A percentile compares a stretch with the other conserved stretches of the same genome.
Conservation (phyloP, 2,888 invertebrate species). For the Drosophila pegasa region DNA sequence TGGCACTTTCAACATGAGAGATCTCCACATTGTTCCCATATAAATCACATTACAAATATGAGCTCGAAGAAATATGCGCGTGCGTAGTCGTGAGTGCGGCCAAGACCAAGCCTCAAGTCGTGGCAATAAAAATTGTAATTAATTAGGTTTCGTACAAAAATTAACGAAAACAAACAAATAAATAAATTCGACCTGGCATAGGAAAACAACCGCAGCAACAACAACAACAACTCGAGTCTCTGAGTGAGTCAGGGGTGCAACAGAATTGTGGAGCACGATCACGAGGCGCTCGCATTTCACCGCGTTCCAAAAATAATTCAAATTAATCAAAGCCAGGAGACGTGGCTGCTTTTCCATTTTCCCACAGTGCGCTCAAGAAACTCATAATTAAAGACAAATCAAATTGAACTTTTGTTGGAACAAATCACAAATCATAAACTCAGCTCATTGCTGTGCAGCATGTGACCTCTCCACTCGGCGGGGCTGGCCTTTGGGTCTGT, state of each 20-base stretch:
- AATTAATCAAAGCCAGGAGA: conserved; percentile 67
- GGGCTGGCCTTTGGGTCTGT: conserved; percentile 8
- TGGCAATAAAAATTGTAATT: conserved; percentile 76
- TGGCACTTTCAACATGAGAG: conserved; percentile 58
- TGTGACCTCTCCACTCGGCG: conserved; percentile 7
- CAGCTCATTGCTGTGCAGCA: background rate
- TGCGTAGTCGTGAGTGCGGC: conserved; percentile 33
- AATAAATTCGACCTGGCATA: conserved; percentile 58
- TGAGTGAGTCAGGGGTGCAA: conserved; percentile 26
- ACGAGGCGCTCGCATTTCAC: conserved; percentile 59
- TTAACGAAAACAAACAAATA: conserved; percentile 66
- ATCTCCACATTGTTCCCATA: conserved; percentile 64
- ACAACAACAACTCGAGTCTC: conserved; percentile 6
- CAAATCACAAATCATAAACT: conserved; percentile 33
- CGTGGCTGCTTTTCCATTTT: conserved; percentile 45
- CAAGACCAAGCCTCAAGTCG: conserved; percentile 65
- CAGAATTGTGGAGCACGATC: conserved; percentile 36
- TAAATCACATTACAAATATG: conserved; percentile 61
- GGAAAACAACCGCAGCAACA: conserved; percentile 16
- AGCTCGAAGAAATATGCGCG: conserved; percentile 27
- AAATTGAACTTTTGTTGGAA: conserved; percentile 44
- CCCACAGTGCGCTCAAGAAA: conserved; percentile 36
- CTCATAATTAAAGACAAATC: conserved; percentile 51
- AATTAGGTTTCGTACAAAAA: conserved; percentile 68
- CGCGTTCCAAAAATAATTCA: conserved; percentile 73